phyloP scores from a whole-genome alignment of 1,140 invertebrate species.

The Rhopalosiphum padi region DNA sequence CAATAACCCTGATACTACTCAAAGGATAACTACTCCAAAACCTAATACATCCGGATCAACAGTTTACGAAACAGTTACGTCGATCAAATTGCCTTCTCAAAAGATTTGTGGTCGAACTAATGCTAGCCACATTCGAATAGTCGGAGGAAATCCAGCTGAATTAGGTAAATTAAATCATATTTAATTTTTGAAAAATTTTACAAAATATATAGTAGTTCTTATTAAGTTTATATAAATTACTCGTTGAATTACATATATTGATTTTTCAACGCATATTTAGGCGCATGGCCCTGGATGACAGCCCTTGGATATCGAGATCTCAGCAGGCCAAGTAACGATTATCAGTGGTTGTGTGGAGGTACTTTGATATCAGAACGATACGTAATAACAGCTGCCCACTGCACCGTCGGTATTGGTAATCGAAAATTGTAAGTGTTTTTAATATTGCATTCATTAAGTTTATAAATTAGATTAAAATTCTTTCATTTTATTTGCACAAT shows the following conservation, averaged over 20 bases:
- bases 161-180: constrained; percentile 39
- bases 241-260: background rate
- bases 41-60: background rate
- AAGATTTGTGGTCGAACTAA: background rate
- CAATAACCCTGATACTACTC: background rate
- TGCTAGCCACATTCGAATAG: constrained; percentile 44
- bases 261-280: constrained; percentile 42
- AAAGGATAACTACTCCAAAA: background rate
- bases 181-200: too few relatives aligned
- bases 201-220: background rate
- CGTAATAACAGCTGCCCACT: constrained; percentile 65
- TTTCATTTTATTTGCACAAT: background rate
- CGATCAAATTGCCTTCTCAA: background rate
- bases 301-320: constrained; percentile 69
- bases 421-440: constrained; percentile 53
- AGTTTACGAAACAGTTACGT: background rate
- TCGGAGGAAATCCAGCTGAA: constrained; percentile 58
- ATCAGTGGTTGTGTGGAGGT: constrained; percentile 70
- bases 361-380: constrained; percentile 74
- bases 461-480: background rate
- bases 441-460: background rate
- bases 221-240: background rate
- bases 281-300: constrained; percentile 61
- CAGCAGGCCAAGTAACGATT: constrained; percentile 40
- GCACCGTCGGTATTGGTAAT: constrained; percentile 58